These are phyloP conservation scores for Sinocyclocheilus anophthalmus DNA, from an alignment of 2,113 vertebrate genomes.

Conservation along the genomic window DNA sequence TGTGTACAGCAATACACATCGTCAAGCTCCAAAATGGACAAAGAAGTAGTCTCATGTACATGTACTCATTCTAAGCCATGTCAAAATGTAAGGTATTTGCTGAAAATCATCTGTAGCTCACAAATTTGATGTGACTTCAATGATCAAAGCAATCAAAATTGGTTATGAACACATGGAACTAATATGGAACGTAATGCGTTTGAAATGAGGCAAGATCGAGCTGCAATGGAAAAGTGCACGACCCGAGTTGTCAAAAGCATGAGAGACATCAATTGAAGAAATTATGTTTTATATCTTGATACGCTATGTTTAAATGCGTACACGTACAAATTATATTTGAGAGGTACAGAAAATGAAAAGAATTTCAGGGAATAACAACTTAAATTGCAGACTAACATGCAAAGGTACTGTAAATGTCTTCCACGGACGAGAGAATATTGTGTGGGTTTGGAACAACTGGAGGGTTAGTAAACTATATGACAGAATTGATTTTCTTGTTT, in stretches of 20 bases:
- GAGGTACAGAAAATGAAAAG: neutral
- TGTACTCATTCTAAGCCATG: neutral
- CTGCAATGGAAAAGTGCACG: neutral
- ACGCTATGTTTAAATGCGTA: too few species aligned
- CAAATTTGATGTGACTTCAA: neutral
- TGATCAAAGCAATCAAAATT: neutral
- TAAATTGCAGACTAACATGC: neutral
- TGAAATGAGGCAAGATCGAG: neutral
- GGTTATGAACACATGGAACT: neutral
- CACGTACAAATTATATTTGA: neutral
- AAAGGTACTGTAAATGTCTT: too few species aligned
- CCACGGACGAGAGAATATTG: neutral
- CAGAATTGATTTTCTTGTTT: neutral
- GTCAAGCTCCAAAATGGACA: neutral
- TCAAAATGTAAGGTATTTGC: neutral
- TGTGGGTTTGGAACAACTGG: neutral
- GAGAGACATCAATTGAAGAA: neutral
- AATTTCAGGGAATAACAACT: neutral
- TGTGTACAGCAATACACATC: neutral
- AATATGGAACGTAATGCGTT: neutral
- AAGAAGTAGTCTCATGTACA: neutral
- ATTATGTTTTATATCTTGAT: neutral
- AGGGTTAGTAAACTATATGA: neutral
- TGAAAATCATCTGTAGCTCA: neutral
- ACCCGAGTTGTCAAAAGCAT: neutral